Percentiles rank a stretch among this genome's conserved stretches.
These are phyloP conservation scores for Laupala kohalensis DNA, from an alignment of 1,140 invertebrate genomes.

Conservation along the genomic window DNA sequence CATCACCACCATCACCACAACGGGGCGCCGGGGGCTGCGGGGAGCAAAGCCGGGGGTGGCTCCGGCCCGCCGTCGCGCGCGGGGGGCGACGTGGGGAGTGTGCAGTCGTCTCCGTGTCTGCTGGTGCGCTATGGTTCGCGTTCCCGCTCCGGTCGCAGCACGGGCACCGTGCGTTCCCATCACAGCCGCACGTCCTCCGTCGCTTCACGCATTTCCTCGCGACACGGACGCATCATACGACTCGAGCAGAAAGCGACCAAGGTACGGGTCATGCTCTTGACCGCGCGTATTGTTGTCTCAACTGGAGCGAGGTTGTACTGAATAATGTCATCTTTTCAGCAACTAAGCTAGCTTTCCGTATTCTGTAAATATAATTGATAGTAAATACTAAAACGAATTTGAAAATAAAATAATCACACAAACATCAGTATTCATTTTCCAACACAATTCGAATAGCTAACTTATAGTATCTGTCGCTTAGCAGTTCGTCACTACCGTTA, in stretches of 20 bases:
- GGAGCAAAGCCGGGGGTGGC: slow-evolving; percentile 23
- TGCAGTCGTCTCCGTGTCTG: slow-evolving; percentile 32
- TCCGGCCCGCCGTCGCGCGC: slow-evolving; percentile 27
- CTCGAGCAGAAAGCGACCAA: slow-evolving; percentile 90
- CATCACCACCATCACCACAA: slow-evolving; percentile 27
- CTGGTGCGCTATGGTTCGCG: slow-evolving; percentile 15
- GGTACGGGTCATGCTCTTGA: too few species aligned
- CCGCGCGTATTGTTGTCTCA: too few species aligned
- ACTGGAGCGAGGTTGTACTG: too few species aligned
- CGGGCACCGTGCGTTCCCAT: slow-evolving; percentile 39
- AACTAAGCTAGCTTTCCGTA: too few species aligned
- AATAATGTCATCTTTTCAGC: too few species aligned
- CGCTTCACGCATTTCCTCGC: slow-evolving; percentile 60
- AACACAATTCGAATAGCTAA: too few species aligned
- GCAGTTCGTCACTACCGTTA: too few species aligned
- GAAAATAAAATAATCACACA: too few species aligned
- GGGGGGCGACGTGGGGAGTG: slow-evolving; percentile 7
- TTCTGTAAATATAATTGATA: too few species aligned
- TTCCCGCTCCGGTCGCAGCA: slow-evolving; percentile 21
- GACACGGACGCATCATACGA: slow-evolving; percentile 65
- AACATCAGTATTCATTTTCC: too few species aligned
- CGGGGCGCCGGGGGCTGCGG: not conserved
- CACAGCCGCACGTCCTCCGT: slow-evolving; percentile 64
- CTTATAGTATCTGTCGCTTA: too few species aligned
- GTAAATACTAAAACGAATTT: too few species aligned